Evolutionary conservation across 92 coral and sea anemone genomes (phyloP).

Genomic region (Muricea muricata): DNA sequence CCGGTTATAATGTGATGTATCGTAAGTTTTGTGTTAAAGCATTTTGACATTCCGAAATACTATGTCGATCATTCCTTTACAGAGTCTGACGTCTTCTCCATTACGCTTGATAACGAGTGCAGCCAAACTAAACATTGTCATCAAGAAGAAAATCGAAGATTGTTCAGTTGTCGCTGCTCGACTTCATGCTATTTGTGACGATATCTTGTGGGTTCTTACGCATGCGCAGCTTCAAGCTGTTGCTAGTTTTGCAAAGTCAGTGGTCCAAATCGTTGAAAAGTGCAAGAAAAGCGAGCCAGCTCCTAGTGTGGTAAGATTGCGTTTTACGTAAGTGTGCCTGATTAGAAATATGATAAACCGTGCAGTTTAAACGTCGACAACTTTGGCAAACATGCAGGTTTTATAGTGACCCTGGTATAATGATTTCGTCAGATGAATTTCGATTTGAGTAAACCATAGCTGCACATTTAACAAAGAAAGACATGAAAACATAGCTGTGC

Average conservation of each 20-base stretch:
- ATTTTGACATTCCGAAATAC: neutral
- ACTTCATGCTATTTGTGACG: slow-evolving; percentile 85
- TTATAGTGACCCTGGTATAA: too few relatives aligned
- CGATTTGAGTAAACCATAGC: too few relatives aligned
- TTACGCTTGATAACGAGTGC: slow-evolving; percentile 93
- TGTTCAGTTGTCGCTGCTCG: slow-evolving; percentile 93
- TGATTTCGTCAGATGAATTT: too few relatives aligned
- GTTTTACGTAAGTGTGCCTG: too few relatives aligned
- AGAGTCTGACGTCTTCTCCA: slow-evolving; percentile 69
- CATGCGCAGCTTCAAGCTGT: slow-evolving; percentile 88
- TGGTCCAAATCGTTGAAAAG: slow-evolving; percentile 71
- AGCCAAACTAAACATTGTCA: slow-evolving; percentile 84
- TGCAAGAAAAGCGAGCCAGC: slow-evolving; percentile 67
- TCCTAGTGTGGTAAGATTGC: slow-evolving; percentile 68
- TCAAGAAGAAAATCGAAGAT: slow-evolving; percentile 90
- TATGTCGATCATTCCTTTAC: neutral
- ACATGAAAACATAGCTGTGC: too few relatives aligned
- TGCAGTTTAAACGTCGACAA: too few relatives aligned
- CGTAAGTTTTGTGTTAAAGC: too few relatives aligned
- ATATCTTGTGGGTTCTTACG: slow-evolving; percentile 91
- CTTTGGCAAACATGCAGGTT: too few relatives aligned
- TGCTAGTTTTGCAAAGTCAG: slow-evolving; percentile 79
- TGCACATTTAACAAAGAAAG: too few relatives aligned
- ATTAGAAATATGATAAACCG: too few relatives aligned
- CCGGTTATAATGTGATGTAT: too few relatives aligned